A percentile compares a stretch with the other conserved stretches of the same genome.
Conservation (phyloP, 2,113 vertebrate genomes). For the Todiramphus chloris region DNA sequence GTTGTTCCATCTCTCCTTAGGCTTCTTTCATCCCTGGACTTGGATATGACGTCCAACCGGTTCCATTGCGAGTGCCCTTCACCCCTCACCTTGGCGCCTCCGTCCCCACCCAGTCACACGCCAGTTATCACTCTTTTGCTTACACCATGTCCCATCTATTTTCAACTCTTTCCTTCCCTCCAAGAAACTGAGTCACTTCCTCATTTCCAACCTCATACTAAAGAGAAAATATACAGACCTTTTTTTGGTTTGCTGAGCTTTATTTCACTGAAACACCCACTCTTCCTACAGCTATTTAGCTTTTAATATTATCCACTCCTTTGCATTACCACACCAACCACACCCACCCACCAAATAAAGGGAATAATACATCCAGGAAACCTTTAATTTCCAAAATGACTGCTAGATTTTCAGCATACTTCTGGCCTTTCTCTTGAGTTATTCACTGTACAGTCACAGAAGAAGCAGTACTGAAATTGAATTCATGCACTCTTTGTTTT, state of each 20-base stretch:
- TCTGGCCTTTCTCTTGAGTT: background rate
- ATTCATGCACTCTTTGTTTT: background rate
- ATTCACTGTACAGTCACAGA: background rate
- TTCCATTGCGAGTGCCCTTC: background rate
- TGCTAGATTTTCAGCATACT: conserved; percentile 18
- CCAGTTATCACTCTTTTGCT: background rate
- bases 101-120: background rate
- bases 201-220: background rate
- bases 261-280: background rate
- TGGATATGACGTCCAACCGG: fast-evolving
- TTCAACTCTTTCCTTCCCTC: conserved; percentile 26
- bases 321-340: background rate
- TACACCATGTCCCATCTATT: background rate
- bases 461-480: background rate
- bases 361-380: conserved; percentile 42
- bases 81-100: background rate
- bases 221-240: background rate
- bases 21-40: background rate
- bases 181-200: conserved; percentile 63
- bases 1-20: background rate
- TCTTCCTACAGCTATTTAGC: background rate
- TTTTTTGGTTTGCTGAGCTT: background rate
- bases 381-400: conserved; percentile 27
- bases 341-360: background rate
- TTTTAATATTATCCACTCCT: background rate